Evolutionary conservation across 1,140 invertebrate genomes (phyloP), one percentile per base, ranked within the genome.

Genomic region (Psix sp.): DNA sequence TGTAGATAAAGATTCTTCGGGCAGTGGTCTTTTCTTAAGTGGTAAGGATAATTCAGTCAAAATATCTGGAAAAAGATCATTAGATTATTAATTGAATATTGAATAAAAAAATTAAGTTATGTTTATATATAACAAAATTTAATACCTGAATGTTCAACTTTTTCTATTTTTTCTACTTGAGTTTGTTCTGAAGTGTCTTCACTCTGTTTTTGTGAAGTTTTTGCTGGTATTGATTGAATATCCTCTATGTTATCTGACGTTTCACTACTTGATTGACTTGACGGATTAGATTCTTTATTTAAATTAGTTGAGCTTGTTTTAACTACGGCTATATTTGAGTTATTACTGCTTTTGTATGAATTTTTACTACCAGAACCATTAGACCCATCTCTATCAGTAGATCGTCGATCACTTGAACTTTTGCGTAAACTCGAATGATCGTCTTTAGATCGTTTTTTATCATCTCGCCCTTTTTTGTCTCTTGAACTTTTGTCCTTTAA

Each of bases 321-420:
- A 11, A 65, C 54, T 1, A 75, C 77, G 3, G 75, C 67, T 10
- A 60, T 42, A 21, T 68, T 83, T 0, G 80, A 71, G 68, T 51
- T 76, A 15, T 24, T 80, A 5, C 75, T 73, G 39, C 63, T 80
- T 45, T 84, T 84, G 3, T 84, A 76, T 1, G 80, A 81, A 42
- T 73, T 82, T 72, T 84, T 88, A n/a, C 84, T 81, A 26, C 77
- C 83, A 0, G 85, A 86, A 16, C 85, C 86, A 46, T 84, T 87
- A 0, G 86, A 87, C 5, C 86, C 85, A 68, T 88, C 86, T 20
- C 85, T 77, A 13, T 88, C 86, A 0, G 84, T 86, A 0, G 86
- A 88, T 31, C 85, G 78, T 6, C 85, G 83, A 75, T 87, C 85
- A 10, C 80, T 84, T 0, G 84, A 84, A 43, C 77, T 84, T 52